Evolutionary conservation across 2,888 invertebrate species (phyloP).

Genomic region (Sipha maydis): DNA sequence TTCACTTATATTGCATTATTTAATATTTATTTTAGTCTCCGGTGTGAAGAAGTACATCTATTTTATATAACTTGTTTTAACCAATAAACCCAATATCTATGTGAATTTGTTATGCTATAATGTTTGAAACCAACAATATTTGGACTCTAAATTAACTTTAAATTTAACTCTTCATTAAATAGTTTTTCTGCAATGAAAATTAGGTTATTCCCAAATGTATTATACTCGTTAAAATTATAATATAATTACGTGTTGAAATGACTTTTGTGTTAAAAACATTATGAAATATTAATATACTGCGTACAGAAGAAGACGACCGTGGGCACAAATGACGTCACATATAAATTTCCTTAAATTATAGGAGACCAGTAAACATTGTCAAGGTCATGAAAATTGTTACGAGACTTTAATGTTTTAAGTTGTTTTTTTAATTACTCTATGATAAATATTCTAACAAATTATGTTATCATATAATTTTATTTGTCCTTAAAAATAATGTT

Average conservation of each 20-base stretch:
- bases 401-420: not conserved
- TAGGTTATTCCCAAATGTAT: not conserved
- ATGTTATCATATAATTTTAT: constrained; percentile 2
- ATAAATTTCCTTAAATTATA: constrained; percentile 47
- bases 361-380: constrained; percentile 29
- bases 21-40: not conserved
- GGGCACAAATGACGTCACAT: constrained; percentile 34
- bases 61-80: not conserved
- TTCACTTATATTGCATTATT: not conserved
- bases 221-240: not conserved
- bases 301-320: constrained; percentile 29
- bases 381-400: constrained; percentile 32
- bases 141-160: too few species aligned
- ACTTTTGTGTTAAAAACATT: constrained; percentile 12
- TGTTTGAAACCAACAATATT: too few species aligned
- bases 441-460: not conserved
- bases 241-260: not conserved
- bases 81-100: too few species aligned
- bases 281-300: not conserved
- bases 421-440: constrained; percentile 4
- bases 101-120: too few species aligned
- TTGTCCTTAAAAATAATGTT: constrained; percentile 23
- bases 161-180: not conserved
- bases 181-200: not conserved
- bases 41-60: too few species aligned